phyloP scores from a whole-genome alignment of 2,113 vertebrate species.

The Blennius ocellaris region DNA sequence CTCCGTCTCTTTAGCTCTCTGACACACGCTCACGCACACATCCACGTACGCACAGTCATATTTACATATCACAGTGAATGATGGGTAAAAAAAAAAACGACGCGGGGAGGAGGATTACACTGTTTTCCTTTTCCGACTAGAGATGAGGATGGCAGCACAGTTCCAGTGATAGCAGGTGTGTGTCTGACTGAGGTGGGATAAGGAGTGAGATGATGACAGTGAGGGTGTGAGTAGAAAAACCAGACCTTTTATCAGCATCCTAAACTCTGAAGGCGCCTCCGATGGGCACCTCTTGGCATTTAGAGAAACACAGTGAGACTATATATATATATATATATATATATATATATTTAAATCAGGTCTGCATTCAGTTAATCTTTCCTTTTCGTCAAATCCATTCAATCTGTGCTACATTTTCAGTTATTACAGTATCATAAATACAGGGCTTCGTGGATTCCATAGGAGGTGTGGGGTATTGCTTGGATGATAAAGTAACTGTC shows the following conservation, averaged over 20 bases:
- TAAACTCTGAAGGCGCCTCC: slow-evolving; percentile 40
- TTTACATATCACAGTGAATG: slow-evolving; percentile 86
- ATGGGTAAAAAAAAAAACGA: slow-evolving; percentile 74
- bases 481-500: slow-evolving; percentile 40
- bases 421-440: slow-evolving; percentile 68
- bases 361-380: slow-evolving; percentile 17
- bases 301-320: slow-evolving; percentile 53
- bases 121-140: slow-evolving; percentile 59
- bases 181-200: slow-evolving; percentile 62
- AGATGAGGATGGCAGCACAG: slow-evolving; percentile 72
- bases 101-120: slow-evolving; percentile 53
- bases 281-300: slow-evolving; percentile 44
- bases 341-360: slow-evolving; percentile 42
- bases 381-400: slow-evolving; percentile 52
- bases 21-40: slow-evolving; percentile 21
- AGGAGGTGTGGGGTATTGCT: slow-evolving; percentile 79
- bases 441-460: slow-evolving; percentile 54
- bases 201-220: slow-evolving; percentile 69
- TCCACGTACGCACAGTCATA: slow-evolving; percentile 69
- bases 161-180: slow-evolving; percentile 56
- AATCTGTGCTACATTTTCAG: slow-evolving; percentile 76
- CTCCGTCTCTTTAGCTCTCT: slow-evolving; percentile 50
- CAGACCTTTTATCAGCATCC: slow-evolving; percentile 56
- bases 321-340: slow-evolving; percentile 3
- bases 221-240: slow-evolving; percentile 70